Base-by-base conservation (phyloP, 2,113 vertebrate genomes). In the Pachycephala philippinensis region DNA sequence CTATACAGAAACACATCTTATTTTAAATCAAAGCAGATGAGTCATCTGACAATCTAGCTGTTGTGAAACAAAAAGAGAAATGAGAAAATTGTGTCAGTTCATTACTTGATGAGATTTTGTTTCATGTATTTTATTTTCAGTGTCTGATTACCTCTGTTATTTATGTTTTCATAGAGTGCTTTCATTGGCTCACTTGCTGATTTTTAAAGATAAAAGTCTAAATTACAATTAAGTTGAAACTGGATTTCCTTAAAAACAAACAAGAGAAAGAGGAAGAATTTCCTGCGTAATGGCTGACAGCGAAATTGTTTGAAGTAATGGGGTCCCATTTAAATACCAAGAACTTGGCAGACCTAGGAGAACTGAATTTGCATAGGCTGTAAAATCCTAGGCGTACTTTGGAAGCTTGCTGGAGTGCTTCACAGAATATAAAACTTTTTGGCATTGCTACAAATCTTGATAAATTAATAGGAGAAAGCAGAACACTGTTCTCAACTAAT, bases 151-250 rank as follows among this genome's bases (percentile, higher is more conserved):
- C 80, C 56, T n/a, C 85, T 65, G 71, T 90, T 95, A 77, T 88
- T 94, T 93, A 54, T 68, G 79, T 66, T 93, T 94, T 90, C 20
- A 50, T 15, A 80, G 59, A 74, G 31, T 87, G 76, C 81, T 96
- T 95, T 95, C 69, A 31, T 83, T 96, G 87, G 66, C 87, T 94
- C 27, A 42, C 66, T 94, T 31, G 44, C 47, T 70, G 93, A 69
- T 68, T 92, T 94, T 65, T 56, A 35, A 52, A 90, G 82, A 91
- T 52, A 90, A 88, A 90, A 95, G 70, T 72, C 54, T 54, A 77
- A 94, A 90, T 90, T 85, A 86, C 85, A 93, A 83, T 91, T 90
- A 83, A 86, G 50, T 33, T 74, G 78, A 93, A 96, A 95, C 95
- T 86, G 39, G 26, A 80, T 93, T 91, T 89, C 60, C 81, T 84